Evolutionary conservation across 2,113 vertebrate species (phyloP), one percentile per base, ranked within the genome.

Genomic region (Tricholaema leucomelas): DNA sequence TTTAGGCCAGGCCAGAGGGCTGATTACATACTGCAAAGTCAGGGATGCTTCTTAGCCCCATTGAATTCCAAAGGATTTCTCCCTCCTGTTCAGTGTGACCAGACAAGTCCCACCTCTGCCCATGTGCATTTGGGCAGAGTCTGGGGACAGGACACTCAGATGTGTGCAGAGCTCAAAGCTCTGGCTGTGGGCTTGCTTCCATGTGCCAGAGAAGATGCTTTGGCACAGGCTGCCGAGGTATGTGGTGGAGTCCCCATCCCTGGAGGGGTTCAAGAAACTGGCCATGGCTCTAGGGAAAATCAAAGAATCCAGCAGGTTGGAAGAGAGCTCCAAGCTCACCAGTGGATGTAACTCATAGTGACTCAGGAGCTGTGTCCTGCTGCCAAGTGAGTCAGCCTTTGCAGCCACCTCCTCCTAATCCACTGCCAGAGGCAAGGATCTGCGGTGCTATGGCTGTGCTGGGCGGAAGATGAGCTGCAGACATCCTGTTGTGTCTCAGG

Each of bases 371-470:
- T 2, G 33, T 6, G 85, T 44, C 87, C 87, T 46, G 52, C 75
- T 67, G 93, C 94, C 85, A 85, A 28, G 46, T 48, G 90, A 94
- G 54, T 85, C 90, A 91, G 91, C 88, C 59, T 33, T 77, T 20
- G 48, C 71, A 89, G 74, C 60, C 36, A 13, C 55, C 40, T 70
- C 87, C 16, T 16, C 81, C 2, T 6, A 50, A 42, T 3, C 52
- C 67, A 58, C 42, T 58, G 3, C 71, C 61, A 69, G 60, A 64
- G 35, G n/a, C 5, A 60, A 50, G 58, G 52, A 13, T 35, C 28
- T 17, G 40, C 7, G 60, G 6, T 46, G 24, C 40, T 2, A 0
- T 17, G 50, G 3, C 66, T 35, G 1, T 5, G 70, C 55, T 1
- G 6, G 36, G 13, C 9, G n/a, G 30, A 25, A 84, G 20, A 30